Base-by-base conservation (phyloP, 64 coral and sea anemone genomes). In the Trachythela sp. region DNA sequence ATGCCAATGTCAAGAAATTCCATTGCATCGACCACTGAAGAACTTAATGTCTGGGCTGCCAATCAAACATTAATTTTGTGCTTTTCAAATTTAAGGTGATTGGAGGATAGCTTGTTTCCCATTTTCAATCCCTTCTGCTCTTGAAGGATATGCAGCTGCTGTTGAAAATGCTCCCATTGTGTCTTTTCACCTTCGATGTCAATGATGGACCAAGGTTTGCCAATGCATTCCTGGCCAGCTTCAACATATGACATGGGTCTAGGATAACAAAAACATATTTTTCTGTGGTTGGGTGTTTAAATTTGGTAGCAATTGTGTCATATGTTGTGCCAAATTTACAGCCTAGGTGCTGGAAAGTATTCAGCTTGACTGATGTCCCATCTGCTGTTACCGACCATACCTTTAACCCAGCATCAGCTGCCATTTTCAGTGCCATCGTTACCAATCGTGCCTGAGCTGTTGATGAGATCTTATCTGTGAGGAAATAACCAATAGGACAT, bases 401-500 rank as follows among this genome's bases (percentile, higher is more conserved):
- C 7, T 35, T 31, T 32, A 77, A 38, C 7, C 71, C 71, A 24
- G 71, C 20, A 35, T 77, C 71, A 14, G 71, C 71, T 77, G 71
- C 71, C 71, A 35, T 77, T 35, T 77, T n/a, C 71, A 32, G 17
- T 8, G 71, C 71, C 17, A 18, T 77, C 30, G 6, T 77, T 35
- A 35, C 26, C 30, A 77, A 35, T 8, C 30, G 20, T 77, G 71
- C 26, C 17, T 77, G 71, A 8, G 3, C 36, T 38, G 36, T 77
- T 5, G 71, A 31, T 27, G 71, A 32, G 8, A 77, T 77, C 30
- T 77, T 77, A 34, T 77, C 71, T 34, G 71, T 35, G 9, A 77
- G 71, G 17, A 77, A 77, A 27, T 77, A 77, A 17, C 71, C 71
- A 38, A 77, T 77, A 77, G 71, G 71, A 18, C 71, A 77, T 38